These are phyloP conservation scores for Diarsia brunnea DNA, from an alignment of 2,888 invertebrate species.

Conservation along the genomic window DNA sequence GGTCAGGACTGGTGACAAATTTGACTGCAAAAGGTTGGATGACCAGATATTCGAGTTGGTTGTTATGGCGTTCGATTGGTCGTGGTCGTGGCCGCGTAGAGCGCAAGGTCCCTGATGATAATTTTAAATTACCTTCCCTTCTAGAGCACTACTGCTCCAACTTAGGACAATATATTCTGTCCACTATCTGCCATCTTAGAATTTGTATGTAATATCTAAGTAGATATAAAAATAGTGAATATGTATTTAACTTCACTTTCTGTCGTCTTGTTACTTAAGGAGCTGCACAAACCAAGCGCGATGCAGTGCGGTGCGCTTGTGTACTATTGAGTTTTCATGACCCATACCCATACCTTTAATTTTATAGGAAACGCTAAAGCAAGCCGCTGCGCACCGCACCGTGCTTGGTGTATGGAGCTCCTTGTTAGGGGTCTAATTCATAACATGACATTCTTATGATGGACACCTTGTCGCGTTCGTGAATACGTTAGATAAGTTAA, in stretches of 20 bases:
- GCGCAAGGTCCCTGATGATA: constrained; percentile 17
- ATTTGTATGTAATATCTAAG: constrained; percentile 50
- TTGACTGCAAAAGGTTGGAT: neutral
- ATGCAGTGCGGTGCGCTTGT: constrained; percentile 7
- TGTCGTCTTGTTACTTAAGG: constrained; percentile 32
- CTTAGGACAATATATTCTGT: constrained; percentile 33
- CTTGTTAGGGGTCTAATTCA: constrained; percentile 21
- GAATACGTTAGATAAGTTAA: constrained; percentile 71
- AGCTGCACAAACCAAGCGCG: constrained; percentile 12
- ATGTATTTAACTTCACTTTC: constrained; percentile 43
- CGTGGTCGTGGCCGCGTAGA: neutral
- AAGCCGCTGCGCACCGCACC: constrained; percentile 8
- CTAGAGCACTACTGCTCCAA: constrained; percentile 30
- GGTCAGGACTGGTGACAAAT: neutral
- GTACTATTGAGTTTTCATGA: constrained; percentile 9
- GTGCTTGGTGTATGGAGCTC: neutral
- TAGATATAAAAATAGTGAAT: constrained; percentile 51
- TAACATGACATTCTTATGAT: constrained; percentile 46
- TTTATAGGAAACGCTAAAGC: constrained; percentile 27
- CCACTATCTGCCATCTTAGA: constrained; percentile 39
- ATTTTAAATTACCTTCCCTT: constrained; percentile 28
- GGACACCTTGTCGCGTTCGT: constrained; percentile 66
- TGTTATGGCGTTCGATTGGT: neutral
- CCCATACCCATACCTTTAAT: constrained; percentile 9
- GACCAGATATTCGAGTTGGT: neutral